Evolutionary conservation across 2,888 invertebrate species (phyloP).

Genomic region (Tetramorium bicarinatum): DNA sequence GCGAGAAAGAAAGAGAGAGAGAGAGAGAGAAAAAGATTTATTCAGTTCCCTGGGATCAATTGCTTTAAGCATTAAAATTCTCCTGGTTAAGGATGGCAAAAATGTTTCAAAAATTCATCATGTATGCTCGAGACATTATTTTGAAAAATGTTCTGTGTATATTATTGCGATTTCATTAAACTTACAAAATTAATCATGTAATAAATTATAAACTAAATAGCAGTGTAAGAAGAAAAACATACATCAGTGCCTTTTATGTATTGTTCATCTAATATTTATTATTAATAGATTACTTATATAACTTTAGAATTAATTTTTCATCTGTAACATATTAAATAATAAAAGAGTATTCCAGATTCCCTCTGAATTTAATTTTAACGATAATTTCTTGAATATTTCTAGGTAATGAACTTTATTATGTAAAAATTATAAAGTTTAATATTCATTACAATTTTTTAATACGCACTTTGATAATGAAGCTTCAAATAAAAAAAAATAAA

Average conservation of each 20-base stretch:
- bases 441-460: neutral
- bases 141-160: neutral
- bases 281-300: neutral
- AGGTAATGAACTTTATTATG: neutral
- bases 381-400: neutral
- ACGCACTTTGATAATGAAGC: neutral
- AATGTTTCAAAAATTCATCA: slow-evolving; percentile 9
- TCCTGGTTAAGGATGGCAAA: neutral
- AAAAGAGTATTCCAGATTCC: neutral
- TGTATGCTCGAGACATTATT: neutral
- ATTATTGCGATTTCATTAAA: neutral
- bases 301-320: neutral
- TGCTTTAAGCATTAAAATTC: slow-evolving; percentile 13
- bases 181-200: neutral
- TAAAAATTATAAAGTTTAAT: neutral
- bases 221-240: neutral
- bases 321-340: neutral
- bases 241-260: neutral
- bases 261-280: neutral
- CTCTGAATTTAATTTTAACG: neutral
- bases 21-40: slow-evolving; percentile 33
- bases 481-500: neutral
- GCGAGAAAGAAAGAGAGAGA: neutral
- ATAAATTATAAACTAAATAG: neutral
- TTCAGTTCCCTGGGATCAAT: slow-evolving; percentile 26